Conservation (phyloP, 1,140 invertebrate species). For the Pseudomyrmex concolor region DNA sequence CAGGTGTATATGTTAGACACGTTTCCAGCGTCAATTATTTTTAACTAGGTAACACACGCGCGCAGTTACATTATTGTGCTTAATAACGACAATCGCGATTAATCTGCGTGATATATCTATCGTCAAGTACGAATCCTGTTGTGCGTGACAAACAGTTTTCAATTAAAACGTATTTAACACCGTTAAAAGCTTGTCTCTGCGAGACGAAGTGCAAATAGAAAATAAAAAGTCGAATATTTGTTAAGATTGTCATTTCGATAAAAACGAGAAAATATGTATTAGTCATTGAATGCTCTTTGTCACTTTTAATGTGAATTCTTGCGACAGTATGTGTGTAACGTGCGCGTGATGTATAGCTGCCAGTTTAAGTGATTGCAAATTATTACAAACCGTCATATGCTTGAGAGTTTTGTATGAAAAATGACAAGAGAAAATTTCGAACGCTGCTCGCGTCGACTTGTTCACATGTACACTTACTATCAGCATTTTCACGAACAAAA, state of each 20-base stretch:
- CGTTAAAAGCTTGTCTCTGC: neutral
- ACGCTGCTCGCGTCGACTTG: too few relatives aligned
- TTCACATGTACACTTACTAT: too few relatives aligned
- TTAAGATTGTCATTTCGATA: conserved; percentile 41
- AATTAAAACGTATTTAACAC: conserved; percentile 5
- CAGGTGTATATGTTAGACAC: neutral
- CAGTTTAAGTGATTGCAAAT: neutral
- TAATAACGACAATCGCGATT: conserved; percentile 40
- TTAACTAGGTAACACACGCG: conserved; percentile 25
- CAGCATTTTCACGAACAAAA: conserved; percentile 2
- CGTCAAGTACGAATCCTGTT: neutral
- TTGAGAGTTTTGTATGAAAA: too few relatives aligned
- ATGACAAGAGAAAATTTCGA: too few relatives aligned
- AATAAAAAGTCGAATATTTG: conserved; percentile 4
- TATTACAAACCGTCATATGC: too few relatives aligned
- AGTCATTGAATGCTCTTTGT: conserved; percentile 18
- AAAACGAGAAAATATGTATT: conserved; percentile 6
- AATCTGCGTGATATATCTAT: neutral
- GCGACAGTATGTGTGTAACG: neutral
- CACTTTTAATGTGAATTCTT: conserved; percentile 11
- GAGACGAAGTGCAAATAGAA: neutral
- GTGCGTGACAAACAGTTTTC: conserved; percentile 2
- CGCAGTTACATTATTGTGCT: neutral
- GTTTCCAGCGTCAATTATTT: conserved; percentile 8
- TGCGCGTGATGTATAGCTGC: neutral